phyloP scores from a whole-genome alignment of 2,888 invertebrate genomes.

The Hemistola chrysoprasaria region DNA sequence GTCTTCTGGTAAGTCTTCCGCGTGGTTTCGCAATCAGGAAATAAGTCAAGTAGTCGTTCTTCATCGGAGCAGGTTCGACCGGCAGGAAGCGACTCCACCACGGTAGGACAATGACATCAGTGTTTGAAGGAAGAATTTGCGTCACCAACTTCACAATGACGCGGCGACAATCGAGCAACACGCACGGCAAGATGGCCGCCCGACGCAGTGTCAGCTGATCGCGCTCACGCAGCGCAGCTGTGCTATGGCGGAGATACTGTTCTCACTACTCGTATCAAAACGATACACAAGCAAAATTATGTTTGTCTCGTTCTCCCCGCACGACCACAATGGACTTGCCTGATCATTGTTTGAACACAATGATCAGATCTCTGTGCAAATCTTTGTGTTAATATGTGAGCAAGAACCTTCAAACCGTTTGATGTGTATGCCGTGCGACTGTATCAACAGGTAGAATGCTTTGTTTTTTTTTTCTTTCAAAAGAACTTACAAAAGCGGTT shows the following conservation, averaged over 20 bases:
- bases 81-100: constrained; percentile 46
- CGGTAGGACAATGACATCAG: constrained; percentile 70
- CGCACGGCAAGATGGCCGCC: constrained; percentile 75
- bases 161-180: constrained; percentile 61
- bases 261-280: constrained; percentile 31
- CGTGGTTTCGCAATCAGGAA: constrained; percentile 58
- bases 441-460: constrained; percentile 19
- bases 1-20: constrained; percentile 64
- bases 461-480: neutral
- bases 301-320: constrained; percentile 65
- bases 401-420: constrained; percentile 24
- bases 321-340: constrained; percentile 56
- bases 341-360: constrained; percentile 63
- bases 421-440: constrained; percentile 21
- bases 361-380: constrained; percentile 35
- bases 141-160: constrained; percentile 72
- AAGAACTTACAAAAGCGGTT: neutral
- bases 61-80: constrained; percentile 32
- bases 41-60: constrained; percentile 29
- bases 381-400: constrained; percentile 34
- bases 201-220: constrained; percentile 74
- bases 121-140: constrained; percentile 63
- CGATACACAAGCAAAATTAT: constrained; percentile 41
- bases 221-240: constrained; percentile 74
- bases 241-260: constrained; percentile 35